Conservation (phyloP, 2,797 vertebrate genomes). For the Delichon dasypus region DNA sequence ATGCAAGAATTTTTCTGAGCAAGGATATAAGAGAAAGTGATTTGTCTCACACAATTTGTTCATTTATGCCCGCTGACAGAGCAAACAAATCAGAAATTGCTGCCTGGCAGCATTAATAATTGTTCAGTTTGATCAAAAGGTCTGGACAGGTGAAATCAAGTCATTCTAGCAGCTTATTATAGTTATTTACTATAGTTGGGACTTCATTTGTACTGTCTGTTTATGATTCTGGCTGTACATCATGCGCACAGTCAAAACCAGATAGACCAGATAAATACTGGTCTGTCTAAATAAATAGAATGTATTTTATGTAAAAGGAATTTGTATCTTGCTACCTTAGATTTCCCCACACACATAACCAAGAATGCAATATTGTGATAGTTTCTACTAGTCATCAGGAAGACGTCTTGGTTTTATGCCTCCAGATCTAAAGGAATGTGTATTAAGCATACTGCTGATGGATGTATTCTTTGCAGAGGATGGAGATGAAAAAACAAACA, state of each 20-base stretch:
- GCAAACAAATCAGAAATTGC: background rate
- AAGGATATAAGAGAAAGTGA: background rate
- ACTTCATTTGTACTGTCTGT: background rate
- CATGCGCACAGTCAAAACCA: background rate
- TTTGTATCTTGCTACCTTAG: background rate
- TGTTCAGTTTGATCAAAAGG: background rate
- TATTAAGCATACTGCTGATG: background rate
- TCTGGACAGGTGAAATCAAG: background rate
- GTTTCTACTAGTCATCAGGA: background rate
- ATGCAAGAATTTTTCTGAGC: background rate
- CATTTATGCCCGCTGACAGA: background rate
- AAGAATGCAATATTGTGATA: background rate
- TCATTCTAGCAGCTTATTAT: background rate
- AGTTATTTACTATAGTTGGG: background rate
- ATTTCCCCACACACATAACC: background rate
- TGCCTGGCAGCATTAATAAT: background rate
- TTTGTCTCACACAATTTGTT: background rate
- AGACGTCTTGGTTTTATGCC: background rate
- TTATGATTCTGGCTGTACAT: background rate
- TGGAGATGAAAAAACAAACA: rapidly evolving
- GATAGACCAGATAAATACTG: background rate
- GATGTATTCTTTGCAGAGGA: background rate
- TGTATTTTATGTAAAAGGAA: background rate
- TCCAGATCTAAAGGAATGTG: background rate
- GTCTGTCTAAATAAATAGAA: background rate